phyloP scores from a whole-genome alignment of 1,140 invertebrate genomes.

The Araneus ventricosus region DNA sequence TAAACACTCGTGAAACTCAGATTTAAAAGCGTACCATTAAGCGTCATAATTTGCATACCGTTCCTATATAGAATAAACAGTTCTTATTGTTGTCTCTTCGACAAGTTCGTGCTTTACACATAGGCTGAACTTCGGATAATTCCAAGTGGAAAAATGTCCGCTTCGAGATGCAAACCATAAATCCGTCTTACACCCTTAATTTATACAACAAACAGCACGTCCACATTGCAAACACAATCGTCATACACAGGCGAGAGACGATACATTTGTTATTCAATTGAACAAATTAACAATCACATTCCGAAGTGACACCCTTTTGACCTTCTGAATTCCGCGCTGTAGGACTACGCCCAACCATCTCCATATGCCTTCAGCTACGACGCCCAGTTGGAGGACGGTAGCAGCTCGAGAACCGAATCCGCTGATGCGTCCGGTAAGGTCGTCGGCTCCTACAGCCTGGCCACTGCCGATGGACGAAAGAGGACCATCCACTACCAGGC shows the following conservation, averaged over 20 bases:
- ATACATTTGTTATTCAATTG: not conserved
- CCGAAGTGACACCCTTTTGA: not conserved
- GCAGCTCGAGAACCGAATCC: slow-evolving; percentile 67
- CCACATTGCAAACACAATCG: not conserved
- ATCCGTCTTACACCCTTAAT: not conserved
- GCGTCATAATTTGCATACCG: no score
- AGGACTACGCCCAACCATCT: slow-evolving; percentile 41
- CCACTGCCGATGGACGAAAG: slow-evolving; percentile 73
- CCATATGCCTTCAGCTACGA: slow-evolving; percentile 73
- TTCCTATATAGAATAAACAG: no score
- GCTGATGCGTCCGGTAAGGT: slow-evolving; percentile 76
- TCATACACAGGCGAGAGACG: not conserved
- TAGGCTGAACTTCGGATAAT: no score
- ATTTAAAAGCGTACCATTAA: no score
- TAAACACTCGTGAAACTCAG: no score
- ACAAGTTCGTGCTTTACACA: no score
- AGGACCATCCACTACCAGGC: slow-evolving; percentile 76
- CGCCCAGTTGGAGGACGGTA: slow-evolving; percentile 53
- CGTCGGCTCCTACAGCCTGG: slow-evolving; percentile 76
- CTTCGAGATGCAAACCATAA: no score
- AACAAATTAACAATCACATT: not conserved
- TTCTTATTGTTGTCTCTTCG: no score
- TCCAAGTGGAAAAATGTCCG: no score
- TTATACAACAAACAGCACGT: not conserved
- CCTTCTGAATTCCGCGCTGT: not conserved